Conservation (phyloP, 2,113 vertebrate species). For the Rhabdornis inornatus region DNA sequence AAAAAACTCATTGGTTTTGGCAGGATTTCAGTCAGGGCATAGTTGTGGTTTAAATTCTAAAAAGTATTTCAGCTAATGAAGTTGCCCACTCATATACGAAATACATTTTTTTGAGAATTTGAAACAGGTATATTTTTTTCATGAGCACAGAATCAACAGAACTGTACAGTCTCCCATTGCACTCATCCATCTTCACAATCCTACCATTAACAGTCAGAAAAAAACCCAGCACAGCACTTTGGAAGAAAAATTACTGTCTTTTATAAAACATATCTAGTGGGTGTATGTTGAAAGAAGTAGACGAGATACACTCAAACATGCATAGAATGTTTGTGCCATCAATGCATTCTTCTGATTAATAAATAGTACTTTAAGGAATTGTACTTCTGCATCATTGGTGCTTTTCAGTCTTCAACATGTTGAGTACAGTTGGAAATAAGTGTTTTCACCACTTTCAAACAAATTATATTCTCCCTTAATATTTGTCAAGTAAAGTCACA, state of each 20-base stretch:
- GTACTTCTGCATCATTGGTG: neutral
- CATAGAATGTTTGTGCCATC: neutral
- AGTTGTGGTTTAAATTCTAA: neutral
- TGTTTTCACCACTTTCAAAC: neutral
- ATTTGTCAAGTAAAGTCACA: neutral
- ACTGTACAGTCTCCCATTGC: neutral
- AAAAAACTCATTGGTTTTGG: neutral
- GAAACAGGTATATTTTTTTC: neutral
- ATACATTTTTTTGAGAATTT: neutral
- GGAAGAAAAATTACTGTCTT: neutral
- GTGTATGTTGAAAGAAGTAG: neutral
- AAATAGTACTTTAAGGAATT: neutral
- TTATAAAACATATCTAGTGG: neutral
- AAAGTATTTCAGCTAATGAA: neutral
- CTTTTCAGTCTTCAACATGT: neutral
- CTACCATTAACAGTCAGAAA: neutral
- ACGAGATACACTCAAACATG: neutral
- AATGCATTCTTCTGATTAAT: neutral
- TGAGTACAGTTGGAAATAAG: neutral
- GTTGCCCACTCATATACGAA: neutral
- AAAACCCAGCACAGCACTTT: neutral
- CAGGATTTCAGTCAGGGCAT: neutral
- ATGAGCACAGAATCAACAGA: neutral
- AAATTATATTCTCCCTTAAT: neutral
- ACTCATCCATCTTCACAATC: conserved; percentile 4